These are phyloP conservation scores for Gymnorhina tibicen DNA, from an alignment of 2,113 vertebrate species.

Conservation along the genomic window DNA sequence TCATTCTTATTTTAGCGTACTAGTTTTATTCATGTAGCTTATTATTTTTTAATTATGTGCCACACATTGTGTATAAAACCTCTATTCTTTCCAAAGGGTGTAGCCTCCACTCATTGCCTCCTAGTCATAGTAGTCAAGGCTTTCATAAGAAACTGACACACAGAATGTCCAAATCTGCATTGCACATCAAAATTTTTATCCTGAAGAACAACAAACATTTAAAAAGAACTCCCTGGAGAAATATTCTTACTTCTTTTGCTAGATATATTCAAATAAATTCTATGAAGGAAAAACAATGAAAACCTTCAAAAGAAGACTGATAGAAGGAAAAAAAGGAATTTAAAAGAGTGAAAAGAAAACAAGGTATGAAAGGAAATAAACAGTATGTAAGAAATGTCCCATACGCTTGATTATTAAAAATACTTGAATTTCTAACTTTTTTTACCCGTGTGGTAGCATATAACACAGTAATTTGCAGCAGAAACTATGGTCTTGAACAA, in stretches of 20 bases:
- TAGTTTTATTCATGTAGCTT: background rate
- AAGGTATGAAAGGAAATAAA: background rate
- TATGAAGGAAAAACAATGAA: background rate
- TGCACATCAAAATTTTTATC: background rate
- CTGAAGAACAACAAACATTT: background rate
- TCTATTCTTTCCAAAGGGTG: background rate
- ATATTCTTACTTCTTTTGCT: background rate
- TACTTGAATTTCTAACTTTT: background rate
- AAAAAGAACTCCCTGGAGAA: background rate
- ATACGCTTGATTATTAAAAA: background rate
- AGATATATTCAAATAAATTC: background rate
- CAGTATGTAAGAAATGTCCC: background rate
- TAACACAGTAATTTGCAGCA: background rate
- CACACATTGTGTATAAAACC: fast-evolving
- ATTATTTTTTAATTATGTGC: background rate
- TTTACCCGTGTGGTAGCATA: background rate
- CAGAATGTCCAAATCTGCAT: background rate
- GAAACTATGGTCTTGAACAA: background rate
- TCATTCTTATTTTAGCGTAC: background rate
- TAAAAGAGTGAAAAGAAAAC: background rate
- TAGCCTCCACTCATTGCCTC: background rate
- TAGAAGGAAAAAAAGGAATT: background rate
- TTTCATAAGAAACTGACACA: background rate
- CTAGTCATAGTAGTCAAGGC: background rate
- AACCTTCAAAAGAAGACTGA: background rate